Evolutionary conservation across 37 sponge, comb jelly and placozoan species (phyloP), one percentile per base, ranked within the genome.

Genomic region (Tethya wilhelma): DNA sequence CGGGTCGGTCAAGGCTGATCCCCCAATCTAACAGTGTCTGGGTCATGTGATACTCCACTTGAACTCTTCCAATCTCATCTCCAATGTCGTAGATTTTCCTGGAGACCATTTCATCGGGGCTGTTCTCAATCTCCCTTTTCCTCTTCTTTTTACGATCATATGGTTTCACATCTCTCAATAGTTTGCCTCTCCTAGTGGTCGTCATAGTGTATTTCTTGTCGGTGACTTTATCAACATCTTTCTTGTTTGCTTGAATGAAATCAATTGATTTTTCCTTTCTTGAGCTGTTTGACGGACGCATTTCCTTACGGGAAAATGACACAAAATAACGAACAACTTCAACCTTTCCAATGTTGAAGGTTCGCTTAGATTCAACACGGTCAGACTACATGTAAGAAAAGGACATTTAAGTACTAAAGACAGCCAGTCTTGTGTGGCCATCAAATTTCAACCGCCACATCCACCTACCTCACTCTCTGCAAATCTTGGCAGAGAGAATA

Each of bases 191-290:
- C 75, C 77, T 88, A n/a, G 88, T 88, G 0, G 88, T 88, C 19
- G 88, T 82, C 88, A 88, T 88, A 38, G 88, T 88, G 53, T 88
- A 88, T 63, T 75, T 74, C 4, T 83, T 83, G 20, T 29, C 82
- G 0, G 88, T 88, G 25, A 88, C 88, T 46, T 43, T 44, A 39
- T 53, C 38, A 6, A 83, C 78, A 76, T 81, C 83, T 28, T 81
- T 82, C 64, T 88, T 88, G 64, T 67, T 88, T 1, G 88, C 88
- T 33, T 88, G 88, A 33, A 63, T 45, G 40, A 88, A 88, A 22
- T 38, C 11, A 2, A 42, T 77, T 28, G 77, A 82, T 7, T 73
- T 70, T 17, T 41, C 64, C n/a, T n/a, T n/a, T n/a, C n/a, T n/a
- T n/a, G n/a, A n/a, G n/a, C n/a, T n/a, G n/a, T n/a, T n/a, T n/a